phyloP scores from a whole-genome alignment of 1,140 invertebrate genomes.

The Temnothorax curvispinosus region DNA sequence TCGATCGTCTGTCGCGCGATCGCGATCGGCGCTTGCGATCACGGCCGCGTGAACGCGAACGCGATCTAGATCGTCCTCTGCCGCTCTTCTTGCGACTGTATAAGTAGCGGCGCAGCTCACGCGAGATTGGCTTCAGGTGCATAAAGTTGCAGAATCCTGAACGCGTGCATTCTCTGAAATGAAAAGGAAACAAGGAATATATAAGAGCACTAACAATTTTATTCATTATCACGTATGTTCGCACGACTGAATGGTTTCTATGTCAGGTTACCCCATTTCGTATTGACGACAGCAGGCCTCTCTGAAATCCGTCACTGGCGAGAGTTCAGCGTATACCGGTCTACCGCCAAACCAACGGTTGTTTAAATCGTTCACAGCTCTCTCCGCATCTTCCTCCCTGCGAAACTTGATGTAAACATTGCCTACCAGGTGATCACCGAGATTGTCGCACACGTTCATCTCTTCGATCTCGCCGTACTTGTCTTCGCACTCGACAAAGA shows the following conservation, averaged over 20 bases:
- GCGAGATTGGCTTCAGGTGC: slow-evolving; percentile 99
- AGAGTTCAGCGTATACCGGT: slow-evolving; percentile 98
- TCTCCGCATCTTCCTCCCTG: slow-evolving; percentile 98
- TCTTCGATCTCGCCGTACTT: slow-evolving; percentile 99
- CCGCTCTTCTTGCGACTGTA: slow-evolving; percentile 82
- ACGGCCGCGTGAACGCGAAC: slow-evolving; percentile 78
- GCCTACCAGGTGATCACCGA: slow-evolving; percentile 98
- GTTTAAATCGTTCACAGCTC: slow-evolving; percentile 97
- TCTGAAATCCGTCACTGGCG: slow-evolving; percentile 99
- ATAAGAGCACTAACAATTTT: not conserved
- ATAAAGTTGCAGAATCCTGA: slow-evolving; percentile 99
- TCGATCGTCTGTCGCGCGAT: slow-evolving; percentile 83
- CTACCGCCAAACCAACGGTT: slow-evolving; percentile 99
- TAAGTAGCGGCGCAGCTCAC: slow-evolving; percentile 93
- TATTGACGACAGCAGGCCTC: slow-evolving; percentile 99
- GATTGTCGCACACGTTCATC: slow-evolving; percentile 99
- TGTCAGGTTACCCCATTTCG: slow-evolving; percentile 93
- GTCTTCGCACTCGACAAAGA: slow-evolving; percentile 98
- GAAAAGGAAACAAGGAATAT: not conserved
- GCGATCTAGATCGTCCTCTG: slow-evolving; percentile 83
- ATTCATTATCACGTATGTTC: not conserved
- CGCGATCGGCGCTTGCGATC: slow-evolving; percentile 83
- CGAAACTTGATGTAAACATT: slow-evolving; percentile 99
- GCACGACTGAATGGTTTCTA: not conserved
- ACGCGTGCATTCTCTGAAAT: slow-evolving; percentile 94